phyloP scores from a whole-genome alignment of 1,140 invertebrate genomes.

The Drosophila sturtevanti region DNA sequence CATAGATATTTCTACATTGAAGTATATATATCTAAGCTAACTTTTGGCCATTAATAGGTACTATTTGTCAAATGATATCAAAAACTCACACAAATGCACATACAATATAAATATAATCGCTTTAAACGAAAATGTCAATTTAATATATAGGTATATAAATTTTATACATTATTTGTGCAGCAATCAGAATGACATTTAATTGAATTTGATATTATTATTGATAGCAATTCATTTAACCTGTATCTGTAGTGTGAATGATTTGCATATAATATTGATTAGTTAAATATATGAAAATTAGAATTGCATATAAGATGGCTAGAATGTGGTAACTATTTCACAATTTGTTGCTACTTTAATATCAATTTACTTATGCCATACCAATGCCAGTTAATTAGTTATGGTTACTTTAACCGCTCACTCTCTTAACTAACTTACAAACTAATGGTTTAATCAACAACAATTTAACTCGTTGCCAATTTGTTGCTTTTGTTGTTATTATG shows the following conservation, averaged over 20 bases:
- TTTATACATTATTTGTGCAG: conserved; percentile 17
- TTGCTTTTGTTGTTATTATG: conserved; percentile 23
- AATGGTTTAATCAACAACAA: conserved; percentile 24
- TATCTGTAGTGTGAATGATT: conserved; percentile 15
- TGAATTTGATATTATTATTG: conserved; percentile 38
- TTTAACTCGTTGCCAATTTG: background rate
- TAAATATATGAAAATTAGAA: conserved; percentile 29
- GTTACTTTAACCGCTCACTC: conserved; percentile 2
- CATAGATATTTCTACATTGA: background rate
- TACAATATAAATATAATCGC: background rate
- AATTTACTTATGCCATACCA: background rate
- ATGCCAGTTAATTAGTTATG: conserved; percentile 1
- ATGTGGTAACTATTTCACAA: conserved; percentile 11
- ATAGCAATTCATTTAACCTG: conserved; percentile 20
- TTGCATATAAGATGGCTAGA: conserved; percentile 3
- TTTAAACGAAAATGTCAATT: background rate
- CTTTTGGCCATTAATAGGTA: background rate
- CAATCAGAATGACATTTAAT: conserved; percentile 32
- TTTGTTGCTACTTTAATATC: background rate
- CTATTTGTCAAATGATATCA: background rate
- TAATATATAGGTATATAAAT: background rate
- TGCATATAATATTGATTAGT: conserved; percentile 38
- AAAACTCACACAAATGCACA: conserved; percentile 7
- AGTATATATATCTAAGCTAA: background rate
- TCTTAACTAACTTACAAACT: background rate